Conservation (phyloP, 2,888 invertebrate species). For the Pantelozetes paolii region DNA sequence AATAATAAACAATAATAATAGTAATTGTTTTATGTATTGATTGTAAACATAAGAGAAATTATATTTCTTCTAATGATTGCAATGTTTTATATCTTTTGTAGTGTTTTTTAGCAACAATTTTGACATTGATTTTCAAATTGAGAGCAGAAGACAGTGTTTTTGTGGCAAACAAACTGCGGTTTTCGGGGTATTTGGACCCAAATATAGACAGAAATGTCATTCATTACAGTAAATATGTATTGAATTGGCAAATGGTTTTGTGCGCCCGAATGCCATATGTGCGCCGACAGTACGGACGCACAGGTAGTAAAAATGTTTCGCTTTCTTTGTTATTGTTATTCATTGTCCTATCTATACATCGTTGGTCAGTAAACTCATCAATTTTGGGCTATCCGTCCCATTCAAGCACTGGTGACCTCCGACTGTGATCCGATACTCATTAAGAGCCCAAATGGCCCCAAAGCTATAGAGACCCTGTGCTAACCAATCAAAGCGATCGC, state of each 20-base stretch:
- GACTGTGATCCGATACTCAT: not conserved
- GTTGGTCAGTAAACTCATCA: constrained; percentile 16
- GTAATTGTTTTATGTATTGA: not conserved
- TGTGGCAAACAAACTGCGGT: not conserved
- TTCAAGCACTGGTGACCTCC: constrained; percentile 10
- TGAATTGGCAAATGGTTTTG: not conserved
- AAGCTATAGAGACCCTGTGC: not conserved
- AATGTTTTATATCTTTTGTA: not conserved
- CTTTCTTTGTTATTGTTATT: not conserved
- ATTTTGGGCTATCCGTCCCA: not conserved
- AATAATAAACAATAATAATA: not conserved
- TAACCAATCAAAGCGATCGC: not conserved
- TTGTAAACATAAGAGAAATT: not conserved
- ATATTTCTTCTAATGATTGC: too few species aligned
- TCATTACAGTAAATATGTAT: not conserved
- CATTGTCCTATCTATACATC: not conserved
- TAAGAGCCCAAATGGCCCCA: not conserved
- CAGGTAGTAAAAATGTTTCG: not conserved
- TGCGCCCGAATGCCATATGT: constrained; percentile 12
- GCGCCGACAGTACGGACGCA: not conserved
- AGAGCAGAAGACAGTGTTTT: not conserved
- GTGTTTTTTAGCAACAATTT: not conserved
- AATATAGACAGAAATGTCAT: not conserved
- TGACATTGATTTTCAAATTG: constrained; percentile 1
- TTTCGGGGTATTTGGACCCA: not conserved